Base-by-base conservation (phyloP, 1,140 invertebrate species). In the Probaryconus sp. region DNA sequence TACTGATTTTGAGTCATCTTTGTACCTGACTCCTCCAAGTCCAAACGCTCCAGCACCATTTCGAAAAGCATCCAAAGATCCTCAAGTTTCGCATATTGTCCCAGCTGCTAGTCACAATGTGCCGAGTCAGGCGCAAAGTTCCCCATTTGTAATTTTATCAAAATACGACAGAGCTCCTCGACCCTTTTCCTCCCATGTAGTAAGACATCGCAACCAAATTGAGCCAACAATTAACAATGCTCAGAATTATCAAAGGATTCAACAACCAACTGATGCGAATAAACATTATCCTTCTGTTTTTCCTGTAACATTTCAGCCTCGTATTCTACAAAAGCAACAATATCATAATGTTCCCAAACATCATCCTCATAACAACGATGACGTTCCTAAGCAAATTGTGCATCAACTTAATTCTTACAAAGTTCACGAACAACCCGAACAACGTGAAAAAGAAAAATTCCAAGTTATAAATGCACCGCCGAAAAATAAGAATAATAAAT, bases 111-210 rank as follows among this genome's bases (percentile, higher is more conserved):
- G 7, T 18, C 17, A 11, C 13, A 38, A 61, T 13, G 37, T 17
- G 24, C 20, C 17, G 2, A 5, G 1, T 5, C 2, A 28, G 2
- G 3, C 33, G 26, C 10, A 11, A 35, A 45, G 21, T 37, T 38
- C 6, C 5, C 4, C 37, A 16, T 30, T 50, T 13, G 10, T n/a
- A 5, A 17, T 38, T 21, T 20, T 37, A 5, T 20, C 38, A 0
- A 80, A 50, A 5, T 70, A 70, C 1, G 45, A 63, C n/a, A 14
- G 5, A 1, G 21, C 26, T 3, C 75, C 75, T 0, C 47, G 50
- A 5, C 48, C 67, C 1, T 78, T 78, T 14, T 18, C 65, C 1
- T 4, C 11, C 5, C 7, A n/a, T n/a, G n/a, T n/a, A n/a, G n/a
- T n/a, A n/a, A n/a, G n/a, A n/a, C n/a, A n/a, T 24, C 16, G 14